These are phyloP conservation scores for Anabacerthia variegaticeps DNA, from an alignment of 2,797 vertebrate genomes.

Conservation along the genomic window DNA sequence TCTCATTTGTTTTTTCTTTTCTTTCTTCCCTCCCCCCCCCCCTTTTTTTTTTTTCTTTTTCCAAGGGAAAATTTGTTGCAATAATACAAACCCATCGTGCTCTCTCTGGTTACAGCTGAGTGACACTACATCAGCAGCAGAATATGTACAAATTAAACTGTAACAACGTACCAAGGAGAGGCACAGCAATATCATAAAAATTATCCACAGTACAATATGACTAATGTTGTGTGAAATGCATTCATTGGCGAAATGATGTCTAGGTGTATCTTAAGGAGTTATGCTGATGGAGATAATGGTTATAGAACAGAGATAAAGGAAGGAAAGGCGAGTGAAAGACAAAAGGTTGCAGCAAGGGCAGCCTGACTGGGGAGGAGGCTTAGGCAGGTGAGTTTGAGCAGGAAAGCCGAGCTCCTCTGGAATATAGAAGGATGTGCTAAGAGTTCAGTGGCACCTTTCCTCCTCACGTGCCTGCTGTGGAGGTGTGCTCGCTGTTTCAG, in stretches of 20 bases:
- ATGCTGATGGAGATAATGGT: constrained; percentile 62
- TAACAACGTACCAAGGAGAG: constrained; percentile 42
- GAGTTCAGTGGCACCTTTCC: background rate
- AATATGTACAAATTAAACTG: constrained; percentile 61
- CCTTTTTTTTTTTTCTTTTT: background rate
- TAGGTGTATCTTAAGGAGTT: constrained; percentile 65
- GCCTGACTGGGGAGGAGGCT: background rate
- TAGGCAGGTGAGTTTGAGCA: background rate
- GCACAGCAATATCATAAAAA: constrained; percentile 46
- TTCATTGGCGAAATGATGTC: constrained; percentile 53
- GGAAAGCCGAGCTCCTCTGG: background rate
- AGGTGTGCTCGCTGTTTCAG: background rate
- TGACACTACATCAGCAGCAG: constrained; percentile 34
- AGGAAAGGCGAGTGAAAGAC: constrained; percentile 39
- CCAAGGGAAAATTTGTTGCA: background rate
- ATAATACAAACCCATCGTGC: background rate
- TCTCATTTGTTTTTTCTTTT: background rate
- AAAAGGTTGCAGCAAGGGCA: constrained; percentile 58
- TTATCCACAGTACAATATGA: constrained; percentile 62
- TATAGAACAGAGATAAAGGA: constrained; percentile 44
- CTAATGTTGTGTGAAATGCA: constrained; percentile 72
- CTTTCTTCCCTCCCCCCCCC: background rate
- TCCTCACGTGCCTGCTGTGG: fast-evolving
- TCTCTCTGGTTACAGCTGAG: constrained; percentile 29
- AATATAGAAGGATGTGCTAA: background rate